A percentile compares a stretch with the other conserved stretches of the same genome.
phyloP scores from a whole-genome alignment of 2,888 invertebrate genomes.

The Phortica magna region DNA sequence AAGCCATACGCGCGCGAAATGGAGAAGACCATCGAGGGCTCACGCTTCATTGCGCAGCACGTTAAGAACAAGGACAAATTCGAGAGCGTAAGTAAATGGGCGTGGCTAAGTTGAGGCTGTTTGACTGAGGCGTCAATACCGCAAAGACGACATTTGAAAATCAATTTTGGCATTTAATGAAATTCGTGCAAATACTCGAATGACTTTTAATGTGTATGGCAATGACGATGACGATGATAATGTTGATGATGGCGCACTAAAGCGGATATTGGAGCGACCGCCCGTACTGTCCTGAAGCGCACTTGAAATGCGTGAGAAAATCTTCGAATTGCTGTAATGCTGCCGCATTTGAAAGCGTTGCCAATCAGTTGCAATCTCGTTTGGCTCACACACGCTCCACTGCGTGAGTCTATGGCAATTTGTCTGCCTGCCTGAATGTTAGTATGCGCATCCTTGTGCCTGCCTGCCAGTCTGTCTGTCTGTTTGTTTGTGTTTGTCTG shows the following conservation, averaged over 20 bases:
- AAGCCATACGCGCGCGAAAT: slow-evolving; percentile 90
- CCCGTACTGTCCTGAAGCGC: neutral
- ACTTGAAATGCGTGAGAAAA: neutral
- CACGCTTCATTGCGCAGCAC: slow-evolving; percentile 96
- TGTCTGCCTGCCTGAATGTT: slow-evolving; percentile 13
- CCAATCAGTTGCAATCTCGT: slow-evolving; percentile 44
- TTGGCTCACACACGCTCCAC: slow-evolving; percentile 6
- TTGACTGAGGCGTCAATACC: slow-evolving; percentile 34
- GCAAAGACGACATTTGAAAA: slow-evolving; percentile 35
- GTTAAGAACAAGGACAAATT: slow-evolving; percentile 96
- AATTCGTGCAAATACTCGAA: slow-evolving; percentile 24
- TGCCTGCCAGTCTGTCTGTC: slow-evolving; percentile 37
- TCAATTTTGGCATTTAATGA: slow-evolving; percentile 38
- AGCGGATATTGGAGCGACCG: neutral
- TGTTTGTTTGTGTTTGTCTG: slow-evolving; percentile 34
- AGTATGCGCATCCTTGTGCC: neutral
- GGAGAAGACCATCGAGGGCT: slow-evolving; percentile 95
- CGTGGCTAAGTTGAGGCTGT: neutral
- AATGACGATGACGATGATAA: neutral
- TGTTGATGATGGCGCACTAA: neutral
- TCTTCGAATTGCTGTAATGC: neutral
- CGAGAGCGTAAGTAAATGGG: slow-evolving; percentile 88
- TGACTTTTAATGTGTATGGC: neutral
- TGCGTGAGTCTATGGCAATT: slow-evolving; percentile 27
- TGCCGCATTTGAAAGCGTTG: slow-evolving; percentile 29